phyloP scores from a whole-genome alignment of 2,888 invertebrate species.

The Boloria selene region DNA sequence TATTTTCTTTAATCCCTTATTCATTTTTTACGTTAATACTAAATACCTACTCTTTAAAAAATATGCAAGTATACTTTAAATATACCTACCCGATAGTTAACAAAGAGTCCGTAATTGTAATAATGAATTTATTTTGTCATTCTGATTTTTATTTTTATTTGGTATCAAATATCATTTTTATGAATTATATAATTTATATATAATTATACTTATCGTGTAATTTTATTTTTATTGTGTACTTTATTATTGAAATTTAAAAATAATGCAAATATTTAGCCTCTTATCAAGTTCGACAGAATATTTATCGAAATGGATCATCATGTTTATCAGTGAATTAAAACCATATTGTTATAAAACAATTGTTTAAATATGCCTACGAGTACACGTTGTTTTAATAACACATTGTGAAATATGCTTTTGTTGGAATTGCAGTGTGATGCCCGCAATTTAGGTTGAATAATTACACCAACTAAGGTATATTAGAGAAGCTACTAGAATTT shows the following conservation, averaged over 20 bases:
- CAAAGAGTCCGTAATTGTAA: too few relatives aligned
- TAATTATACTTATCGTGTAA: too few relatives aligned
- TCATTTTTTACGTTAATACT: too few relatives aligned
- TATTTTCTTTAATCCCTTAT: too few relatives aligned
- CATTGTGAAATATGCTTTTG: constrained; percentile 27
- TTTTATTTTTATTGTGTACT: too few relatives aligned
- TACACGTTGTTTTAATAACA: constrained; percentile 22
- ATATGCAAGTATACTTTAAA: not conserved
- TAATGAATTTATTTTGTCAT: too few relatives aligned
- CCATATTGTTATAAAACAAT: constrained; percentile 29
- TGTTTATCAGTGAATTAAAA: constrained; percentile 18
- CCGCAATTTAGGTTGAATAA: constrained; percentile 36
- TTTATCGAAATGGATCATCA: constrained; percentile 17
- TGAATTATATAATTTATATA: not conserved
- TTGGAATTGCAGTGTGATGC: constrained; percentile 30
- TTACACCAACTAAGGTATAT: not conserved
- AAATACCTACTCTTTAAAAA: not conserved
- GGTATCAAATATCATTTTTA: not conserved
- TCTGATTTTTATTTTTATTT: not conserved
- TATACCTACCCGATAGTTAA: too few relatives aligned
- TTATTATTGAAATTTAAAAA: constrained; percentile 2
- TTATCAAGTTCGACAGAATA: constrained; percentile 1
- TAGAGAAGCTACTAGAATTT: constrained; percentile 3
- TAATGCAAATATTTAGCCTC: not conserved
- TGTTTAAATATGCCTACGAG: constrained; percentile 18